phyloP scores from a whole-genome alignment of 2,888 invertebrate species.

The Conomelus anceps region DNA sequence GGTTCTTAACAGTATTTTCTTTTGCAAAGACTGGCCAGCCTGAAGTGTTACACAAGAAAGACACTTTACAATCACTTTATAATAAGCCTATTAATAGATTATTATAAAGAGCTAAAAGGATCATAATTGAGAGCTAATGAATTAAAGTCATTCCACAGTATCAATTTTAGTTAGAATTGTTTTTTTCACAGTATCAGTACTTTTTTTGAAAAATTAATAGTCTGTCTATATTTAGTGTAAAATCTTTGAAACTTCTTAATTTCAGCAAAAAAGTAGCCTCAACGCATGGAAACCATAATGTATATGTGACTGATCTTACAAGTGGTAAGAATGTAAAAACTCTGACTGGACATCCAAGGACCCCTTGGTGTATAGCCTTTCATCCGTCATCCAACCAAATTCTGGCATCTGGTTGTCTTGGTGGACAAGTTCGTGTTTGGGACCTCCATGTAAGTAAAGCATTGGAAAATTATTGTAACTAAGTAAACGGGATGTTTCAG shows the following conservation, averaged over 20 bases:
- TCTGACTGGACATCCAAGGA: conserved; percentile 74
- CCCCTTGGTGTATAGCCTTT: conserved; percentile 86
- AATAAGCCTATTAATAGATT: no score
- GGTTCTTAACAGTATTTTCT: no score
- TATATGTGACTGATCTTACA: conserved; percentile 73
- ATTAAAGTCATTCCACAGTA: no score
- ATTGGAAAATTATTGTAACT: no score
- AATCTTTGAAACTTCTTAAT: neutral
- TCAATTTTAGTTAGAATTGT: no score
- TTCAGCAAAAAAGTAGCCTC: conserved; percentile 74
- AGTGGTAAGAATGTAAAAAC: conserved; percentile 72
- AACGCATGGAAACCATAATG: conserved; percentile 82
- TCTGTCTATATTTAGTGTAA: neutral
- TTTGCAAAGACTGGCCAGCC: no score
- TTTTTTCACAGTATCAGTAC: no score
- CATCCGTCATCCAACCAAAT: conserved; percentile 78
- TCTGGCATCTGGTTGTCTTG: conserved; percentile 80
- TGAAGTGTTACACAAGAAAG: no score
- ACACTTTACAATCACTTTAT: no score
- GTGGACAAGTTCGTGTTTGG: conserved; percentile 86
- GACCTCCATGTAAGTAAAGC: conserved; percentile 63
- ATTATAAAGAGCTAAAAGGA: no score
- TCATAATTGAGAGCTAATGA: no score
- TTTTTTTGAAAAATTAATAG: neutral
- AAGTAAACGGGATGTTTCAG: no score